These are phyloP conservation scores for Lamprotornis superbus DNA, from an alignment of 2,113 vertebrate genomes.

Conservation along the genomic window DNA sequence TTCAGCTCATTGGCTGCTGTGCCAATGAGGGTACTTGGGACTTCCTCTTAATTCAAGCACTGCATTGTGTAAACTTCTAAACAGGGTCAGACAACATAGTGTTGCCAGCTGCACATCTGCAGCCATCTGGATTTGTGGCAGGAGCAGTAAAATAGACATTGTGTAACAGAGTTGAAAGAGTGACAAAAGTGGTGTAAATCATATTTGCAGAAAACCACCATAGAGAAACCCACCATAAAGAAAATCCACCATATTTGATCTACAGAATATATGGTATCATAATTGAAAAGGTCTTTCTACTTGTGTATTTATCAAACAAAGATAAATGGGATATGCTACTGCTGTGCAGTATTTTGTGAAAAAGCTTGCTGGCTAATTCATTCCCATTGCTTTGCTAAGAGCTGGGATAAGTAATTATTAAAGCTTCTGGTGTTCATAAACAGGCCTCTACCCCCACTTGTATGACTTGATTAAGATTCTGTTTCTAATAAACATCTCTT, in stretches of 20 bases:
- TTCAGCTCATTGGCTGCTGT: conserved; percentile 49
- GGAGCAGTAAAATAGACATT: conserved; percentile 32
- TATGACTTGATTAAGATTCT: background rate
- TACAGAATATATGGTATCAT: background rate
- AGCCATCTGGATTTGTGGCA: conserved; percentile 54
- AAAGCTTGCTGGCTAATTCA: background rate
- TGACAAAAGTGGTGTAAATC: background rate
- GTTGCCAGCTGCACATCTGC: conserved; percentile 63
- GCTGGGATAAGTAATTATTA: background rate
- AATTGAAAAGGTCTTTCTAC: background rate
- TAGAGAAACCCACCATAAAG: background rate
- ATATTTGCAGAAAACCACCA: conserved; percentile 26
- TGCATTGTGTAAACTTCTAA: conserved; percentile 57
- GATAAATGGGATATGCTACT: background rate
- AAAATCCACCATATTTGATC: background rate
- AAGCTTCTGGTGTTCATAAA: background rate
- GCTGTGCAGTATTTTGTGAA: background rate
- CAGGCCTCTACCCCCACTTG: background rate
- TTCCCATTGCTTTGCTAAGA: background rate
- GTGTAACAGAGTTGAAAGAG: conserved; percentile 18
- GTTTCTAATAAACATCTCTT: background rate
- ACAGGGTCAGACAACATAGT: conserved; percentile 56
- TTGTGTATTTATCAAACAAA: background rate
- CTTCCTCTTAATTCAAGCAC: conserved; percentile 61
- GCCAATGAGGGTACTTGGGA: conserved; percentile 47